Base-by-base conservation (phyloP, 2,888 invertebrate genomes). In the Epinotia demarniana region DNA sequence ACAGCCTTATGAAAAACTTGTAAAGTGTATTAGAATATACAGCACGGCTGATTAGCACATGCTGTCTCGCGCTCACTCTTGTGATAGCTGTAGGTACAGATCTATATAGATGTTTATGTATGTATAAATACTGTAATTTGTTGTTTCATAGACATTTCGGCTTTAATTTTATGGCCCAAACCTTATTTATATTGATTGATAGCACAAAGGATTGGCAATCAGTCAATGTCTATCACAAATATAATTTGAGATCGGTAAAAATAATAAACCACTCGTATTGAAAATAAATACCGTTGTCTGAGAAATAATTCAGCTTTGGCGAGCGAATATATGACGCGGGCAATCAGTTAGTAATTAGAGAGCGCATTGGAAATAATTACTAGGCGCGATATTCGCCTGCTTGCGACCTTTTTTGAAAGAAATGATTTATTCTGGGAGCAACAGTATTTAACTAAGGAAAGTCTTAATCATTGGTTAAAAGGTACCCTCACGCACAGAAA, bases 321-420 rank as follows among this genome's bases (percentile, higher is more conserved):
- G 49, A 53, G 39, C 39, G 16, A 58, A 66, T 73, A 60, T 39
- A 60, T 39, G 55, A 62, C 67, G 61, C 46, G 46, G 23, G 58
- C 55, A 73, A 73, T 69, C 57, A 68, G 55, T 46, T 46, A 13
- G 62, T 69, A 73, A 68, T 73, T 73, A 73, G 62, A 55, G 43
- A 19, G n/a, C 12, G 39, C 62, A 62, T 68, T 68, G 55, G 61
- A 55, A 73, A 68, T 68, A 18, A 68, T 73, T 67, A 27, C 39
- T 58, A 55, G 67, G 66, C n/a, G 58, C 39, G 39, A 53, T 61
- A 6, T 62, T 55, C 3, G 43, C 8, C 55, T 23, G 23, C n/a
- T 18, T 33, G 33, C 33, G 19, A 39, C 19, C 11, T 2, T 46
- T 39, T 64, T 64, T 55, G 43, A 43, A 23, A 63, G 43, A 27